Percentiles rank a stretch among this genome's conserved stretches.
phyloP scores from a whole-genome alignment of 2,113 vertebrate species.

The Oenanthe melanoleuca region DNA sequence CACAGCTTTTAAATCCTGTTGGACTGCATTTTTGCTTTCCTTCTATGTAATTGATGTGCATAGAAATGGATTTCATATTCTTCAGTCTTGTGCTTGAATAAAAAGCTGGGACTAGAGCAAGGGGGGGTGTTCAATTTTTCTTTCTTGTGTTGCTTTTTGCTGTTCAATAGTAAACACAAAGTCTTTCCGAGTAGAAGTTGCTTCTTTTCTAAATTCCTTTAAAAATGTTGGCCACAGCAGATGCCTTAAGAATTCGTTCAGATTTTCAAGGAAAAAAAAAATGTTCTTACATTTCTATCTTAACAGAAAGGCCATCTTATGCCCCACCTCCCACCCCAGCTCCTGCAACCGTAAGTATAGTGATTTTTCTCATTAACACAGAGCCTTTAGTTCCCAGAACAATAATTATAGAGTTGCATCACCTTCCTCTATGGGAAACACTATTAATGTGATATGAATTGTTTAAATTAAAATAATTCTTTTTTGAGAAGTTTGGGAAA shows the following conservation, averaged over 20 bases:
- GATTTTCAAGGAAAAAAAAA: conserved; percentile 58
- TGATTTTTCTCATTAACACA: conserved; percentile 76
- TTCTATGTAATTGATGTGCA: background rate
- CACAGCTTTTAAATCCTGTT: background rate
- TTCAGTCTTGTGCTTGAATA: background rate
- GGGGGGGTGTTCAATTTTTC: background rate
- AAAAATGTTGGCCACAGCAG: background rate
- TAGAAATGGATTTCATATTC: background rate
- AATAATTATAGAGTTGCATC: background rate
- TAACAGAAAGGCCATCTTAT: conserved; percentile 95
- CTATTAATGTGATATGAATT: background rate
- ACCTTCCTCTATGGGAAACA: background rate
- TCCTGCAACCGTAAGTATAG: conserved; percentile 95
- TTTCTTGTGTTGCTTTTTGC: background rate
- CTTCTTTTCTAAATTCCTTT: background rate
- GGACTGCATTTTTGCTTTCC: background rate
- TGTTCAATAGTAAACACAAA: background rate
- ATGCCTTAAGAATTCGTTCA: background rate
- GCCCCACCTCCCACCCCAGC: conserved; percentile 95
- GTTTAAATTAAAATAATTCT: background rate
- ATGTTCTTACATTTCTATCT: conserved; percentile 73
- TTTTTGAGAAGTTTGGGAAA: background rate
- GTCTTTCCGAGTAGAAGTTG: background rate
- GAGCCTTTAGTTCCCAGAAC: conserved; percentile 9
- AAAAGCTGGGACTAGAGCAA: background rate